These are phyloP conservation scores for Dryobota labecula DNA, from an alignment of 2,888 invertebrate species.

Conservation along the genomic window DNA sequence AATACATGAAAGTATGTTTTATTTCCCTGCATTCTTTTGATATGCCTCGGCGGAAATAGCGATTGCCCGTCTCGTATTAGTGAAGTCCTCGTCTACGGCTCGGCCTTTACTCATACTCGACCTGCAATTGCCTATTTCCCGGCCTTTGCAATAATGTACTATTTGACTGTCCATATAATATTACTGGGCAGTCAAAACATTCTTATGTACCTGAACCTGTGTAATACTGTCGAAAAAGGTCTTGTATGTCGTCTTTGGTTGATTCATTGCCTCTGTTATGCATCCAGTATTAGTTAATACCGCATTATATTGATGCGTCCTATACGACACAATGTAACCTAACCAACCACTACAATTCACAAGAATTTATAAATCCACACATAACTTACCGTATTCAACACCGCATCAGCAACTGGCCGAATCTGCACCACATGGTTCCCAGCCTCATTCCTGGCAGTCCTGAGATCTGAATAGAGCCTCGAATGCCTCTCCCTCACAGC, in stretches of 20 bases:
- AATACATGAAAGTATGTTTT: no score
- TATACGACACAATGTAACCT: not conserved
- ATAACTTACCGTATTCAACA: slow-evolving; percentile 79
- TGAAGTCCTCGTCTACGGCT: no score
- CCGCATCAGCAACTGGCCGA: slow-evolving; percentile 82
- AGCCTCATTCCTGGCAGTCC: slow-evolving; percentile 71
- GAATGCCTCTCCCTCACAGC: slow-evolving; percentile 91
- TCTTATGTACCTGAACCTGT: not conserved
- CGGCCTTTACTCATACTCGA: no score
- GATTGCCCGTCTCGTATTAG: no score
- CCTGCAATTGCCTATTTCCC: no score
- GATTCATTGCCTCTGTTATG: not conserved
- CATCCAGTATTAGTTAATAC: not conserved
- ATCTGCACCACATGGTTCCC: slow-evolving; percentile 77
- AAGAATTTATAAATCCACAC: not conserved
- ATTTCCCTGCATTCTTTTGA: no score
- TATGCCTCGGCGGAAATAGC: no score
- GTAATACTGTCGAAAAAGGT: not conserved
- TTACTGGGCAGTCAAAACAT: not conserved
- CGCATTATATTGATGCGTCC: not conserved
- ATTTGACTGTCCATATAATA: no score
- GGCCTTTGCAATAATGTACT: no score
- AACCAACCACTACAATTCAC: not conserved
- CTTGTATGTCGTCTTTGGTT: not conserved
- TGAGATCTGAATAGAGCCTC: slow-evolving; percentile 79